Evolutionary conservation across 2,113 vertebrate species (phyloP).

Genomic region (Agelaius tricolor): DNA sequence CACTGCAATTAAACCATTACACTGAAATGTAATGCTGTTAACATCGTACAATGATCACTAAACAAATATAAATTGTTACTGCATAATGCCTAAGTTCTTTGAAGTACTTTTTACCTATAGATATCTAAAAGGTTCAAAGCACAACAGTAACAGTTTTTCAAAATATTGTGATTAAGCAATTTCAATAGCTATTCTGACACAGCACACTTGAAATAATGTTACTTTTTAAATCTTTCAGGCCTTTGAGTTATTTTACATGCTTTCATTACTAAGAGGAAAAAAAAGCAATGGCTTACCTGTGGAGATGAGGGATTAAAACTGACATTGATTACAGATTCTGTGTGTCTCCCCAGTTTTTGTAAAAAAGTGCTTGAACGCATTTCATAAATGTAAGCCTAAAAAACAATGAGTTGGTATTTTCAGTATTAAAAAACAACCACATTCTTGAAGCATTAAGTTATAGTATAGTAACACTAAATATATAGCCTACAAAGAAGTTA

Average conservation of each 20-base stretch:
- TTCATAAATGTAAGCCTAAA: constrained; percentile 88
- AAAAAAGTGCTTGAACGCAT: constrained; percentile 78
- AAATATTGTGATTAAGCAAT: not conserved
- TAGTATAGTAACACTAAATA: not conserved
- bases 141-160: not conserved
- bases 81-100: not conserved
- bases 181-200: not conserved
- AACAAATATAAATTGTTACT: not conserved
- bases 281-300: constrained; percentile 69
- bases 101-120: not conserved
- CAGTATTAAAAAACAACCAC: not conserved
- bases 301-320: constrained; percentile 82
- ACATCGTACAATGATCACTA: not conserved
- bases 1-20: not conserved
- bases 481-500: not conserved
- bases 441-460: not conserved
- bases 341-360: constrained; percentile 79
- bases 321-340: constrained; percentile 79
- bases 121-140: not conserved
- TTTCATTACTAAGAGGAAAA: not conserved
- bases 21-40: not conserved
- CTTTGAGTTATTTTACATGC: not conserved
- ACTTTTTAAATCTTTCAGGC: not conserved
- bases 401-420: not conserved
- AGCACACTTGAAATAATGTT: not conserved